Evolutionary conservation across 2,888 invertebrate species (phyloP).

Genomic region (Dryadula phaetusa): DNA sequence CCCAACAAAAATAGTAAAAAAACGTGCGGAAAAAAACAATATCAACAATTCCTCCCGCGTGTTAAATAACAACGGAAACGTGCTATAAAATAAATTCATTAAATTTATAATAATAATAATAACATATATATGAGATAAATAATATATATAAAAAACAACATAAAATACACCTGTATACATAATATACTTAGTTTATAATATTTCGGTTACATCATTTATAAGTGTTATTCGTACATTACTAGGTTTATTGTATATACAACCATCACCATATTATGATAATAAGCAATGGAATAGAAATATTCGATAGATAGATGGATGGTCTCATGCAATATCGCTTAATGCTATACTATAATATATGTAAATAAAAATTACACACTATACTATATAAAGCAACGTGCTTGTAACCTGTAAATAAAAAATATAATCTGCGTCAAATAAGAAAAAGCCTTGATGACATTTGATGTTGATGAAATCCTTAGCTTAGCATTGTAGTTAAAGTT

Average conservation of each 20-base stretch:
- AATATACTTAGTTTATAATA: slow-evolving; percentile 37
- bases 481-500: not conserved
- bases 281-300: slow-evolving; percentile 75
- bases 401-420: slow-evolving; percentile 19
- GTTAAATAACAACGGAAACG: slow-evolving; percentile 44
- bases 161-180: slow-evolving; percentile 43
- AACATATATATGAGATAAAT: slow-evolving; percentile 16
- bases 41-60: slow-evolving; percentile 23
- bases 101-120: slow-evolving; percentile 28
- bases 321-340: slow-evolving; percentile 59
- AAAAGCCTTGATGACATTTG: too few relatives aligned
- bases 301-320: slow-evolving; percentile 62
- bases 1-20: slow-evolving; percentile 66
- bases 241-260: slow-evolving; percentile 66
- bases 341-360: slow-evolving; percentile 36
- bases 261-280: slow-evolving; percentile 77
- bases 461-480: not conserved
- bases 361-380: slow-evolving; percentile 41
- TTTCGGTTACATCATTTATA: slow-evolving; percentile 25
- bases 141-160: slow-evolving; percentile 33
- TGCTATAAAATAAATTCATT: slow-evolving; percentile 44
- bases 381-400: slow-evolving; percentile 37
- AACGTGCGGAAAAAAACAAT: slow-evolving; percentile 49
- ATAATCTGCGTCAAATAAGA: slow-evolving; percentile 35
- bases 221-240: slow-evolving; percentile 40